These are phyloP conservation scores for Podargus strigoides DNA, from an alignment of 2,797 vertebrate species.

Conservation along the genomic window DNA sequence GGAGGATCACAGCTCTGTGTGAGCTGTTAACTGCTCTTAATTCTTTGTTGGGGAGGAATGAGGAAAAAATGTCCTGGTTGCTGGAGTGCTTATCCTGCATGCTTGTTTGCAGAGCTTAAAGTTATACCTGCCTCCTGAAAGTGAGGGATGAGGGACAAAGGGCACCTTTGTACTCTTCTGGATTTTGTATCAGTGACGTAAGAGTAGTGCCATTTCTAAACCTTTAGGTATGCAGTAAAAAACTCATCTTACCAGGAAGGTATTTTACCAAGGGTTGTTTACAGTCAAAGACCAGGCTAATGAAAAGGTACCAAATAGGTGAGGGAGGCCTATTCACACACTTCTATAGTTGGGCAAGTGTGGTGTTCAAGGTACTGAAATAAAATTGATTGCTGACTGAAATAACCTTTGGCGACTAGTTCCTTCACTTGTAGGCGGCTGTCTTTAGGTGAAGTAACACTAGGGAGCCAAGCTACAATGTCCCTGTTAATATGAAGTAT, in stretches of 20 bases:
- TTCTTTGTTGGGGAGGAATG: neutral
- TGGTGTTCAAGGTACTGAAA: neutral
- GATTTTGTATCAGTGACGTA: neutral
- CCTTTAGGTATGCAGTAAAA: neutral
- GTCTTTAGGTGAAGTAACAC: neutral
- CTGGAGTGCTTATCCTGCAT: neutral
- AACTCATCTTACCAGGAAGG: neutral
- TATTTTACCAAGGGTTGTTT: neutral
- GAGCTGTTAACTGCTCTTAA: neutral
- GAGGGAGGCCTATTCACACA: neutral
- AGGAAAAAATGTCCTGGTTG: neutral
- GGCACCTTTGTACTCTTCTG: neutral
- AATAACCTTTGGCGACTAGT: neutral
- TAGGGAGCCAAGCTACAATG: neutral
- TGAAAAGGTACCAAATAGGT: neutral
- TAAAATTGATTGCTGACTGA: neutral
- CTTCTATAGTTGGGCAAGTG: neutral
- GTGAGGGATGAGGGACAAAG: rapidly evolving
- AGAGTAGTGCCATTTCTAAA: neutral
- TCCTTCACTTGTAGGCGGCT: neutral
- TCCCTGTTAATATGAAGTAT: neutral
- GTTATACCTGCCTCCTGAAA: neutral
- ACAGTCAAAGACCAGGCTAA: neutral
- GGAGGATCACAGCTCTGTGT: neutral
- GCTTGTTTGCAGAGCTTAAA: neutral